These are phyloP conservation scores for Catamblyrhynchus diadema DNA, from an alignment of 2,797 vertebrate genomes.

Conservation along the genomic window DNA sequence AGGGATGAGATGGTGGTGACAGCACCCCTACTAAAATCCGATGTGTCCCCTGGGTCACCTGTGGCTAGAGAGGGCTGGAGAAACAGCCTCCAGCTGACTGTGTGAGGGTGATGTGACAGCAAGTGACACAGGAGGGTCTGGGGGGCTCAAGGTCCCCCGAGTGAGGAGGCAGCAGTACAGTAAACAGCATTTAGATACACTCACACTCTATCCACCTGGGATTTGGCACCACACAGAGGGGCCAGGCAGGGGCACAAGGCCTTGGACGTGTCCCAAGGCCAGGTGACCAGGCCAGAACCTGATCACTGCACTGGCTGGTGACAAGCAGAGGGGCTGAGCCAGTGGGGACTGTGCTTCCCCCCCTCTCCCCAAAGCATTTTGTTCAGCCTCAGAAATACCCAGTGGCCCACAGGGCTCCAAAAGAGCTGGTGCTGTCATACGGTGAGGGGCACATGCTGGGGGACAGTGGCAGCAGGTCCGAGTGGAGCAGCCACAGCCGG, in stretches of 20 bases:
- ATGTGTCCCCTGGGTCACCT: background rate
- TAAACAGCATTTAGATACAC: background rate
- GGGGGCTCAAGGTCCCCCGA: background rate
- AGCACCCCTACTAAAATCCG: background rate
- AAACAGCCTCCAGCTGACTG: background rate
- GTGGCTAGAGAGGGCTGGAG: background rate
- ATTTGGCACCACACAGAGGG: background rate
- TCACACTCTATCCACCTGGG: background rate
- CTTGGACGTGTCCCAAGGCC: rapidly evolving
- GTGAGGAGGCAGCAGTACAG: background rate
- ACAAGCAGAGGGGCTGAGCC: background rate
- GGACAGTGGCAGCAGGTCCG: background rate
- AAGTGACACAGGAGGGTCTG: background rate
- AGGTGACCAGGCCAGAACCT: rapidly evolving
- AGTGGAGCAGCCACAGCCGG: background rate
- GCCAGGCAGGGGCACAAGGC: rapidly evolving
- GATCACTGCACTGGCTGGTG: background rate
- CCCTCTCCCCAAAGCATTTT: background rate
- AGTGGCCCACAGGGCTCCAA: background rate
- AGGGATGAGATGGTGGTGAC: background rate
- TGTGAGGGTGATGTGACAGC: background rate
- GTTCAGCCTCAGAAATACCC: background rate
- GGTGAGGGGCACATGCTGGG: background rate
- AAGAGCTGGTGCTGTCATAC: rapidly evolving
- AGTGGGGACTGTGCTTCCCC: background rate